phyloP scores from a whole-genome alignment of 2,113 vertebrate species.

The Gavia stellata region DNA sequence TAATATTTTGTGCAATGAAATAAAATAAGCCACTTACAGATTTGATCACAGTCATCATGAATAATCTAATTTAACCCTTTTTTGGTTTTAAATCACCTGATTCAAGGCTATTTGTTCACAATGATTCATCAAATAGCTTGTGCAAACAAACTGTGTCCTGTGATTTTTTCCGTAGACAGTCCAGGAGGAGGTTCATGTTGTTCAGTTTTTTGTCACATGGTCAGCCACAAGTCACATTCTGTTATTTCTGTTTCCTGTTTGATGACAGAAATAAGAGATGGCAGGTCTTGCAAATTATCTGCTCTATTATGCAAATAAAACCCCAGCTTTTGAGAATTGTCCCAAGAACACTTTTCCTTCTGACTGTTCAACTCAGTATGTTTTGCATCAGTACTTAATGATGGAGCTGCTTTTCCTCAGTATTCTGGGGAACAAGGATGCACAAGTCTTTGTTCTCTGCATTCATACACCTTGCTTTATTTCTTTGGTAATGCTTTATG shows the following conservation, averaged over 20 bases:
- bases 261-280: neutral
- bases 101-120: neutral
- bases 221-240: neutral
- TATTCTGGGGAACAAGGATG: neutral
- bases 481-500: neutral
- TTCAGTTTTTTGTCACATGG: neutral
- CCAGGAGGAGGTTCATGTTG: neutral
- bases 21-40: neutral
- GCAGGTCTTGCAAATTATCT: neutral
- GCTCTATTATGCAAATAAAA: neutral
- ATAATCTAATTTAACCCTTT: neutral
- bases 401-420: neutral
- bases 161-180: neutral
- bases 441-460: neutral
- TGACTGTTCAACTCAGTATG: neutral
- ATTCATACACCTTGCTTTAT: neutral
- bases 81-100: neutral
- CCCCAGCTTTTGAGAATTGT: neutral
- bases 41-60: neutral
- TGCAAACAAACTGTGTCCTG: neutral
- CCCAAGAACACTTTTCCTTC: neutral
- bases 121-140: neutral
- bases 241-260: conserved; percentile 35
- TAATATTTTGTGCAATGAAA: neutral
- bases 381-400: neutral